These are phyloP conservation scores for Delichon dasypus DNA, from an alignment of 2,797 vertebrate species.

Conservation along the genomic window DNA sequence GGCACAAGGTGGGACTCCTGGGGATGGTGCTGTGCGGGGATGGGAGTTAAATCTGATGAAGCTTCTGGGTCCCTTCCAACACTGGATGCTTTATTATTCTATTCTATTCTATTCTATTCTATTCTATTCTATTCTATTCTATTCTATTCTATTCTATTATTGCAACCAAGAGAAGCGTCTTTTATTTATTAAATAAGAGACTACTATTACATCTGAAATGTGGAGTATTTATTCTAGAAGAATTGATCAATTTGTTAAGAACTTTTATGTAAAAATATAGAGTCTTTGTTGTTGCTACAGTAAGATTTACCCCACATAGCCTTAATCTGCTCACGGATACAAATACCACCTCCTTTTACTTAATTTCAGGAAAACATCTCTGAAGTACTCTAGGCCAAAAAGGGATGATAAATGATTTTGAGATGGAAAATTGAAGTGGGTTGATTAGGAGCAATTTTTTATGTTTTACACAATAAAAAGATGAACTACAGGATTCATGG, in stretches of 20 bases:
- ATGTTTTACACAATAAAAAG: slow-evolving; percentile 81
- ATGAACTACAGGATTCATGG: slow-evolving; percentile 72
- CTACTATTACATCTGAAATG: slow-evolving; percentile 66
- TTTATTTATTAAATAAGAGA: slow-evolving; percentile 59
- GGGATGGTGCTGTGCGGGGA: not conserved
- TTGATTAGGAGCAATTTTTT: slow-evolving; percentile 82
- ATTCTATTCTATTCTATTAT: not conserved
- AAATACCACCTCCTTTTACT: slow-evolving; percentile 66
- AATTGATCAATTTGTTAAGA: slow-evolving; percentile 73
- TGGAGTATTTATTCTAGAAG: slow-evolving; percentile 77
- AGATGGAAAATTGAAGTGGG: slow-evolving; percentile 78
- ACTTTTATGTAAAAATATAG: slow-evolving; percentile 48
- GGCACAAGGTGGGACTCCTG: not conserved
- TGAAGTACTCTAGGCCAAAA: slow-evolving; percentile 67
- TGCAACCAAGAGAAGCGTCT: slow-evolving; percentile 10
- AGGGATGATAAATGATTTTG: slow-evolving; percentile 76
- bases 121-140: not conserved
- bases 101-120: not conserved
- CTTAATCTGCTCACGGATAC: slow-evolving; percentile 66
- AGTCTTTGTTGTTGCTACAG: slow-evolving; percentile 50
- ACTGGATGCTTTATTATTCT: not conserved
- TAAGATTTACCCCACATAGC: slow-evolving; percentile 35
- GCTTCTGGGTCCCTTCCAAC: not conserved
- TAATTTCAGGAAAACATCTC: slow-evolving; percentile 78
- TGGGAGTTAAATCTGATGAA: not conserved